Conservation (phyloP, 2,113 vertebrate genomes). For the Hiodon tergisus region DNA sequence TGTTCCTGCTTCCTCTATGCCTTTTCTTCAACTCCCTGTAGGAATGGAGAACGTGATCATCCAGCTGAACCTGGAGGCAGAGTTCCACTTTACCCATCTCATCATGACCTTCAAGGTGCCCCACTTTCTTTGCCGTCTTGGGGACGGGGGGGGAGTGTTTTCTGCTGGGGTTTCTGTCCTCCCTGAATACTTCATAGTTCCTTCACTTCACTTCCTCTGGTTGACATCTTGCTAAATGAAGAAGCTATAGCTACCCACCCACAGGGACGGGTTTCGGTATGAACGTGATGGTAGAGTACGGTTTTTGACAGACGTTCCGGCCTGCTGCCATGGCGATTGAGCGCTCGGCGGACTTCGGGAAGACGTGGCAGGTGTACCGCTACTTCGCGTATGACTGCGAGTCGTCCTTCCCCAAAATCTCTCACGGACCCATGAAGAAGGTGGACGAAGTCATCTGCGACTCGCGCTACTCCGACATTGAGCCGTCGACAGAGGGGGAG, state of each 20-base stretch:
- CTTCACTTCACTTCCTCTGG: too few species aligned
- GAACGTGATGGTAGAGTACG: not conserved
- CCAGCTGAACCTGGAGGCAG: conserved; percentile 90
- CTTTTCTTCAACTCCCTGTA: conserved; percentile 41
- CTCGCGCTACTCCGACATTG: conserved; percentile 92
- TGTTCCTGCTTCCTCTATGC: conserved; percentile 23
- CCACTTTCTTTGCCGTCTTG: conserved; percentile 4
- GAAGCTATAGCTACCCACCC: not conserved
- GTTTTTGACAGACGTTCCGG: conserved; percentile 76
- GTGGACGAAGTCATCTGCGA: conserved; percentile 95
- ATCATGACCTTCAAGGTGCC: conserved; percentile 99
- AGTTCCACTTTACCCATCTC: conserved; percentile 99
- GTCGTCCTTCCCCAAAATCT: conserved; percentile 74
- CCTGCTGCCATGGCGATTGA: conserved; percentile 94
- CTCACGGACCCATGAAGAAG: conserved; percentile 84
- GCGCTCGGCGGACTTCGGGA: conserved; percentile 88
- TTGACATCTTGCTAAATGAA: not conserved
- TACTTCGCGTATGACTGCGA: conserved; percentile 97
- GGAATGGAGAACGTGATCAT: conserved; percentile 89
- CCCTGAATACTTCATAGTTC: too few species aligned
- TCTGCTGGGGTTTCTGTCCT: not conserved
- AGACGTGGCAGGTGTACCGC: conserved; percentile 86
- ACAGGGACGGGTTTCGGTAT: not conserved
- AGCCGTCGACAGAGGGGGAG: conserved; percentile 94
- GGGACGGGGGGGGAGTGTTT: not conserved